phyloP scores from a whole-genome alignment of 2,888 invertebrate species.

The Habrosyne pyritoides region DNA sequence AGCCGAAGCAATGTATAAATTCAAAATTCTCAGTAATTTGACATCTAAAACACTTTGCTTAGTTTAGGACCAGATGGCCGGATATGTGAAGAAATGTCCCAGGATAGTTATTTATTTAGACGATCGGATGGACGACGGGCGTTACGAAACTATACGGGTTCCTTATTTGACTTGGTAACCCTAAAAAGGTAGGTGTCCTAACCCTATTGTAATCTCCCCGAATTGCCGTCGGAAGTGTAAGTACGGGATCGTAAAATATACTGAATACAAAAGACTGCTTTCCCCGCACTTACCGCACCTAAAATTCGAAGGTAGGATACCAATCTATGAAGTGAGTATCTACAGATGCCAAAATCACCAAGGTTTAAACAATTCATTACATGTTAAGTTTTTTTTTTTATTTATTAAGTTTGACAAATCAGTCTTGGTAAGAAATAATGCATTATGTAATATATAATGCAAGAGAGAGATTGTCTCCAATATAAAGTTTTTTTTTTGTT shows the following conservation, averaged over 20 bases:
- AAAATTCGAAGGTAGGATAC: neutral
- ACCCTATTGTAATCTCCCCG: conserved; percentile 1
- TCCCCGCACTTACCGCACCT: neutral
- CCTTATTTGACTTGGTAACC: neutral
- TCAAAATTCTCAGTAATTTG: too few relatives aligned
- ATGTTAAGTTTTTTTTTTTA: too few relatives aligned
- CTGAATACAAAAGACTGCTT: neutral
- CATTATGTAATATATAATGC: too few relatives aligned
- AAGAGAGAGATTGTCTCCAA: too few relatives aligned
- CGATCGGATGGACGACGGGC: neutral
- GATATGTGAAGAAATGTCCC: neutral
- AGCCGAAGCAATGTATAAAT: too few relatives aligned
- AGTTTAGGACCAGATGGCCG: too few relatives aligned
- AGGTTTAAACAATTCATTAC: too few relatives aligned
- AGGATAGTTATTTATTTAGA: neutral
- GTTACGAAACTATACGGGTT: neutral
- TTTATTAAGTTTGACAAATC: too few relatives aligned
- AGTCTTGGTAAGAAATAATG: too few relatives aligned
- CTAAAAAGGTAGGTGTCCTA: neutral
- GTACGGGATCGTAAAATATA: conserved; percentile 5
- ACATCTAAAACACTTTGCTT: too few relatives aligned
- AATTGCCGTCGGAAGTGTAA: neutral
- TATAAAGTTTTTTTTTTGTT: too few relatives aligned
- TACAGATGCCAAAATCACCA: too few relatives aligned
- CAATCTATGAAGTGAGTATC: neutral